Percentiles rank a stretch among this genome's conserved stretches.
Conservation (phyloP, 2,888 invertebrate species). For the Alitta virens region DNA sequence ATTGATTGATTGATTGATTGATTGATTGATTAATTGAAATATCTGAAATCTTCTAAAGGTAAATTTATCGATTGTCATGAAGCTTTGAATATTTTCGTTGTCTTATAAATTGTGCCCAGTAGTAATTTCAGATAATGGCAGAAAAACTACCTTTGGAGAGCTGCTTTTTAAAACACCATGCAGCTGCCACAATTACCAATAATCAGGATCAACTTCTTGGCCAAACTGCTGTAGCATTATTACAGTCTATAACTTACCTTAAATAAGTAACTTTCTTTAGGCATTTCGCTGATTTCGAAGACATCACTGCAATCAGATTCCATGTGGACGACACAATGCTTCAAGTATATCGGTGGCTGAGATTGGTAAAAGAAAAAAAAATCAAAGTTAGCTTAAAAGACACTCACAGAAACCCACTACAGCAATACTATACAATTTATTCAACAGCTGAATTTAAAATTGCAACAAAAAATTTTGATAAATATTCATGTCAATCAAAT, state of each 20-base stretch:
- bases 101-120: neutral
- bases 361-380: conserved; percentile 23
- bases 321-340: conserved; percentile 85
- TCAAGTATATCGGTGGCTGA: conserved; percentile 83
- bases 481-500: neutral
- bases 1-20: too few relatives aligned
- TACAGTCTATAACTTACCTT: conserved; percentile 66
- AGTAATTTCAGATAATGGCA: neutral
- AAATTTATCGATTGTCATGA: too few relatives aligned
- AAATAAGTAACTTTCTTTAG: conserved; percentile 90
- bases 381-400: neutral
- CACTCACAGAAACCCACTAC: neutral
- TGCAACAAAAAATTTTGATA: neutral
- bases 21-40: too few relatives aligned
- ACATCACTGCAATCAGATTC: conserved; percentile 90
- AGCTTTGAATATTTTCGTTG: too few relatives aligned
- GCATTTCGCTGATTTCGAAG: conserved; percentile 91
- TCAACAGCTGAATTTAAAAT: neutral
- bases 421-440: neutral
- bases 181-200: too few relatives aligned
- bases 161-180: too few relatives aligned
- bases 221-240: too few relatives aligned
- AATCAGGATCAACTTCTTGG: too few relatives aligned
- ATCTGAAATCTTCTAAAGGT: too few relatives aligned
- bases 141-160: neutral